Conservation (phyloP, 2,888 invertebrate species). For the Pseudanteris insignis region DNA sequence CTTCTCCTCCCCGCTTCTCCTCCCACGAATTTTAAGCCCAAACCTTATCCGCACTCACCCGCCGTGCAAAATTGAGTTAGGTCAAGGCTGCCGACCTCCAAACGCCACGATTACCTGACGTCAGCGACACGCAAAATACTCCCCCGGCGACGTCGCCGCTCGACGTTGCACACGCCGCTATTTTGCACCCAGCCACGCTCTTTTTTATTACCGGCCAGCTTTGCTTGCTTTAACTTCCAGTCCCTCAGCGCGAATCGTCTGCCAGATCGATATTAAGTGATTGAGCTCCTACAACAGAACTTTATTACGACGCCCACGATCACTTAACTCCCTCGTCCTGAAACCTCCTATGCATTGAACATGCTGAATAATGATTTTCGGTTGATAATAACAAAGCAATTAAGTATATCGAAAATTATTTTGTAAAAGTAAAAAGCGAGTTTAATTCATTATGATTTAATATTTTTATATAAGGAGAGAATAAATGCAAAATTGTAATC, state of each 20-base stretch:
- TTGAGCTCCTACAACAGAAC: too few relatives aligned
- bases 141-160: slow-evolving; percentile 25
- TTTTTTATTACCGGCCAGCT: slow-evolving; percentile 4
- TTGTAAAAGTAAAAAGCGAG: too few relatives aligned
- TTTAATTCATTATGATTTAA: too few relatives aligned
- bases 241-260: neutral
- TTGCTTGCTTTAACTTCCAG: neutral
- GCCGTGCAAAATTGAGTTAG: slow-evolving; percentile 52
- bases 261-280: neutral
- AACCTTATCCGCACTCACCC: slow-evolving; percentile 47
- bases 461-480: too few relatives aligned
- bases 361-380: too few relatives aligned
- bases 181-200: neutral
- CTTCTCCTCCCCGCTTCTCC: slow-evolving; percentile 41
- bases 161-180: slow-evolving; percentile 9
- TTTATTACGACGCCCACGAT: too few relatives aligned
- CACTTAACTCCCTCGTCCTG: too few relatives aligned
- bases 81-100: slow-evolving; percentile 54
- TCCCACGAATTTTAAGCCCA: slow-evolving; percentile 58
- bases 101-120: slow-evolving; percentile 30
- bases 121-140: slow-evolving; percentile 29
- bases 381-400: too few relatives aligned
- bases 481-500: too few relatives aligned
- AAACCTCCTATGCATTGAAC: too few relatives aligned
- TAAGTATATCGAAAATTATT: too few relatives aligned